Percentiles rank a stretch among this genome's conserved stretches.
Evolutionary conservation across 2,888 invertebrate genomes (phyloP).

Genomic region (Euzophera pinguis): DNA sequence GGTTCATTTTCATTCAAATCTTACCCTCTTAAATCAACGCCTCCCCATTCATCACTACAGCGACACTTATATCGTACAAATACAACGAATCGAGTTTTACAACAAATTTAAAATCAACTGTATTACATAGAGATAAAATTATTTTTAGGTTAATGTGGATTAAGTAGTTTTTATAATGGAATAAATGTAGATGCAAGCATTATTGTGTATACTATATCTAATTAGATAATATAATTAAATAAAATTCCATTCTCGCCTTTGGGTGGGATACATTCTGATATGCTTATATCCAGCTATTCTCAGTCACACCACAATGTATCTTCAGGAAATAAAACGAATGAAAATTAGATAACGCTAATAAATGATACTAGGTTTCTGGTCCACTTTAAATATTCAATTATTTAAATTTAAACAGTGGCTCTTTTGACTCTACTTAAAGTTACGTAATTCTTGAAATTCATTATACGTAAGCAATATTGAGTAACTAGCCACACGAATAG

Average conservation of each 20-base stretch:
- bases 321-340: conserved; percentile 12
- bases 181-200: conserved; percentile 65
- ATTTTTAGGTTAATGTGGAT: conserved; percentile 23
- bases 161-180: conserved; percentile 35
- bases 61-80: conserved; percentile 53
- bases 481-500: too few species aligned
- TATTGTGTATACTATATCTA: conserved; percentile 62
- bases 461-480: too few species aligned
- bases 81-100: too few species aligned
- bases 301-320: conserved; percentile 31
- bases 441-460: too few species aligned
- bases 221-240: conserved; percentile 71
- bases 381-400: background rate
- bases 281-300: conserved; percentile 49
- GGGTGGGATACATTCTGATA: conserved; percentile 57
- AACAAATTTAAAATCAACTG: conserved; percentile 39
- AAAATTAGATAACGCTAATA: conserved; percentile 10
- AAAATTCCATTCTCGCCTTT: conserved; percentile 58
- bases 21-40: conserved; percentile 67
- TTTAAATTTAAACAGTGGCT: background rate
- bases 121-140: conserved; percentile 24
- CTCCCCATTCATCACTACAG: conserved; percentile 61
- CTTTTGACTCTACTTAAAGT: background rate
- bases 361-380: background rate
- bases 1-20: conserved; percentile 48